Percentiles rank a stretch among this genome's conserved stretches.
These are phyloP conservation scores for Megaceryle alcyon DNA, from an alignment of 2,797 vertebrate species.

Conservation along the genomic window DNA sequence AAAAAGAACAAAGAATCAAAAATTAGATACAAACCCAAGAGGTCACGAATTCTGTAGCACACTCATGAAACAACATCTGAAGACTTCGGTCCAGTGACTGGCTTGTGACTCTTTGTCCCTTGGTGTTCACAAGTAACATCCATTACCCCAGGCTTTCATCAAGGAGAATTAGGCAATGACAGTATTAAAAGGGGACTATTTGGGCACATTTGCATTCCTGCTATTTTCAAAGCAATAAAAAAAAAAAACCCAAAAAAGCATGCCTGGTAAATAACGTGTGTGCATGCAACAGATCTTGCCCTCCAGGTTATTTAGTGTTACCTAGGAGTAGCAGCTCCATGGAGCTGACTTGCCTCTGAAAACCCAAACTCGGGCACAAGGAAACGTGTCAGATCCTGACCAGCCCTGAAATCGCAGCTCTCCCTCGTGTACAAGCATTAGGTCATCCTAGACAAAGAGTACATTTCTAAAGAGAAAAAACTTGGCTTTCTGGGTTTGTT, in stretches of 20 bases:
- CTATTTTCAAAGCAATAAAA: neutral
- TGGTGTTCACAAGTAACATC: neutral
- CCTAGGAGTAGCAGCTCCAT: neutral
- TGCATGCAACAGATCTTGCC: neutral
- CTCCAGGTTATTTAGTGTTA: neutral
- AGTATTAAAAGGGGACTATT: neutral
- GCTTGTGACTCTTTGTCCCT: neutral
- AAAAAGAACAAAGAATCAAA: neutral
- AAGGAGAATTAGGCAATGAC: neutral
- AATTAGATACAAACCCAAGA: neutral
- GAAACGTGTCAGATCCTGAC: neutral
- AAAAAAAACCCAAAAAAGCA: neutral
- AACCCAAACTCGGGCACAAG: neutral
- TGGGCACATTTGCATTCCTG: neutral
- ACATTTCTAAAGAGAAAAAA: neutral
- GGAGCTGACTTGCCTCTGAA: neutral
- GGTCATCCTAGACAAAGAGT: neutral
- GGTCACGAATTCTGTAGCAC: neutral
- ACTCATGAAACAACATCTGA: neutral
- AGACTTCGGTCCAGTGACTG: neutral
- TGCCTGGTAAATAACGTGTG: neutral
- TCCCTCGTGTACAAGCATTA: neutral
- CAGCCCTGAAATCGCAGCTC: neutral
- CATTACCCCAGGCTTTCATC: neutral
- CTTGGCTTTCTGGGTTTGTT: neutral